These are phyloP conservation scores for Philypnodon macrostomus DNA, from an alignment of 2,797 vertebrate species.

Conservation along the genomic window DNA sequence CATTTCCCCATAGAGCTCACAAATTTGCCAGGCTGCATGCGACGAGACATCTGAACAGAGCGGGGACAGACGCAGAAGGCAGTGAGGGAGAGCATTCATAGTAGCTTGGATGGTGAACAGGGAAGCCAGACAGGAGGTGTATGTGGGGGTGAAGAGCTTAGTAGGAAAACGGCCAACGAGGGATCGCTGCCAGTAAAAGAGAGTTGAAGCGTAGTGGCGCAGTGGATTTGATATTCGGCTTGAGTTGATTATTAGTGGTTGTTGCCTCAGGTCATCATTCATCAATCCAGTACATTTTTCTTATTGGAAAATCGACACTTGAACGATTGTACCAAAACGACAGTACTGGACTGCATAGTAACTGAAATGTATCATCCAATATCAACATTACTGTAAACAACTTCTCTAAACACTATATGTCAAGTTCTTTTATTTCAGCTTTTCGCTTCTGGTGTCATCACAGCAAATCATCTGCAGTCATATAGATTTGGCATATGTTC, in stretches of 20 bases:
- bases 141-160: conserved; percentile 17
- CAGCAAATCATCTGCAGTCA: too few relatives aligned
- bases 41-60: conserved; percentile 10
- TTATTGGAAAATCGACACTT: too few relatives aligned
- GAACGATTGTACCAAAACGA: too few relatives aligned
- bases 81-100: conserved; percentile 13
- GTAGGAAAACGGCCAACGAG: conserved; percentile 43
- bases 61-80: conserved; percentile 16
- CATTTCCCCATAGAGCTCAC: neutral
- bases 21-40: conserved; percentile 1
- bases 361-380: too few relatives aligned
- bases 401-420: conserved; percentile 30
- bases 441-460: too few relatives aligned
- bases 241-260: conserved; percentile 47
- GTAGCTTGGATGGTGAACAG: conserved; percentile 29
- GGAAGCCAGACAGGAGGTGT: conserved; percentile 19
- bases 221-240: conserved; percentile 23
- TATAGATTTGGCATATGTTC: too few relatives aligned
- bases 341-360: too few relatives aligned
- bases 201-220: conserved; percentile 4
- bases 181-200: conserved; percentile 36
- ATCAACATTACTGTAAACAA: too few relatives aligned
- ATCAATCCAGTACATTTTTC: too few relatives aligned
- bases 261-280: conserved; percentile 28
- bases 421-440: neutral